Evolutionary conservation across 1,140 invertebrate species (phyloP).

Genomic region (Lethocerus indicus): DNA sequence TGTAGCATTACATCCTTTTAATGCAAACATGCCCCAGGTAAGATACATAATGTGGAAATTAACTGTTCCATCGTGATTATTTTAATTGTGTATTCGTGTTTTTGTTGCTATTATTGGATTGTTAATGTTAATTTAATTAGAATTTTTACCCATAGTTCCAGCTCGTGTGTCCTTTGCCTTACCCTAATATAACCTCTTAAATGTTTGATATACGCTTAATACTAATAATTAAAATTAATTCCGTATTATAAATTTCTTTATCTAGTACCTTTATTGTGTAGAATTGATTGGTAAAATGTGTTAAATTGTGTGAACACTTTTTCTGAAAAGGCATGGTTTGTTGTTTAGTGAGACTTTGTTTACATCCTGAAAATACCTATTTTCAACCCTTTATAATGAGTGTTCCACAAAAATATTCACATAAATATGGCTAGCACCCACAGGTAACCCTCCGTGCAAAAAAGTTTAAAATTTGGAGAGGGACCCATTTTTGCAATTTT

Average conservation of each 20-base stretch:
- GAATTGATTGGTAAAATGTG: no score
- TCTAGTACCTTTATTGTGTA: no score
- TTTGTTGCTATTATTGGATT: neutral
- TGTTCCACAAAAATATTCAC: neutral
- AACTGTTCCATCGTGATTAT: neutral
- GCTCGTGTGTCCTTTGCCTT: no score
- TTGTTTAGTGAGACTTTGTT: constrained; percentile 1
- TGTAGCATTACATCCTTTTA: no score
- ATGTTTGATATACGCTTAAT: neutral
- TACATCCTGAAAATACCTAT: neutral
- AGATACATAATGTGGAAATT: neutral
- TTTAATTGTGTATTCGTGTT: neutral
- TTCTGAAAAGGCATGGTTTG: no score
- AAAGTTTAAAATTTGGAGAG: constrained; percentile 10
- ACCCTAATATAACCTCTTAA: neutral
- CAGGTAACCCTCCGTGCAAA: neutral
- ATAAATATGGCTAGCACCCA: neutral
- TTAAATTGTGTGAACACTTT: neutral
- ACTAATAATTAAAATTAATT: no score
- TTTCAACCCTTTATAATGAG: neutral
- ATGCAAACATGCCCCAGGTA: constrained; percentile 2
- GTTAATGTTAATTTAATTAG: neutral
- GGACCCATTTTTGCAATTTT: constrained; percentile 19
- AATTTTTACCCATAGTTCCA: neutral
- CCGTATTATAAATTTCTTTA: no score